Base-by-base conservation (phyloP, 37 sponge, comb jelly and placozoan species). In the Ephydatia muelleri region DNA sequence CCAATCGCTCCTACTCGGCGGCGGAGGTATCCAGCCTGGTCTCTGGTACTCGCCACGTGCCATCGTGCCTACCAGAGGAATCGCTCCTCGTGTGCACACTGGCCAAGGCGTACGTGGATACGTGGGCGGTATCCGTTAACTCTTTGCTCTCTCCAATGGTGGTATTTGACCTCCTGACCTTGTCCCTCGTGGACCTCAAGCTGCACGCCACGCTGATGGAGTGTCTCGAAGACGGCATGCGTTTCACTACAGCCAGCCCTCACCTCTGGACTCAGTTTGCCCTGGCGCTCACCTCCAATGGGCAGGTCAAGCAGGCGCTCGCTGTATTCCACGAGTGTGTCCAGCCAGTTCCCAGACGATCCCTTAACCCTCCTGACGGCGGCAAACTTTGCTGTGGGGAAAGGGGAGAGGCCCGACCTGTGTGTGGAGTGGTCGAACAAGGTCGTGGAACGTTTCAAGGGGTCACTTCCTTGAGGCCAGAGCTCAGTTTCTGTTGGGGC, bases 261-360 rank as follows among this genome's bases (percentile, higher is more conserved):
- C 85, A 89, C 75, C 34, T 89, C 9, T 89, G 89, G 89, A 40
- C 84, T 22, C 89, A 89, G 80, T 89, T 89, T 89, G 89, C 85
- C 31, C 80, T 89, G 1, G 47, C 89, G 0, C 32, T 89, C 33
- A 80, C 84, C 2, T 21, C 68, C 47, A 84, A 37, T 32, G 67
- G 73, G 29, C 84, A 77, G 34, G 33, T 80, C 38, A 47, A 57
- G 35, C 89, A 89, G 74, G 89, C 89, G 0, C 43, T 83, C 69
- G 89, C 89, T 25, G 80, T 89, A 0, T 89, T 80, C 72, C 80
- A 79, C 33, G 89, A 89, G 65, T 83, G 84, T 30, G 57, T 89
- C n/a, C 57, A 77, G 75, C 26, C 79, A 84, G 28, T 89, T 76
- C 22, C 89, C 89, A 0, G 64, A 72, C 13, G 89, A 89, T 36